A percentile compares a stretch with the other conserved stretches of the same genome.
Evolutionary conservation across 2,888 invertebrate species (phyloP).

Genomic region (Cephonodes hylas): DNA sequence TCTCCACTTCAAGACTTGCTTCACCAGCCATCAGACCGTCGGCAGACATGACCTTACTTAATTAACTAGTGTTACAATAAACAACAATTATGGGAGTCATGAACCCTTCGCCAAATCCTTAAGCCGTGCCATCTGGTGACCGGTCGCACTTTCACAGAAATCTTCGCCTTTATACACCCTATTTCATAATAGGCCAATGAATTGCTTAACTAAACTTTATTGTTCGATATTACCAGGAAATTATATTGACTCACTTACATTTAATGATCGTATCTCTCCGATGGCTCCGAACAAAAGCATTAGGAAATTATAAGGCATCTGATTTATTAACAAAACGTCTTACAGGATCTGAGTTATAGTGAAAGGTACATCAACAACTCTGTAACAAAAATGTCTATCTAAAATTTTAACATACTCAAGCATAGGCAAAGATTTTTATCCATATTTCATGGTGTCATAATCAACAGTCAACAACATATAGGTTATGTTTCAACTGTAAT

Average conservation of each 20-base stretch:
- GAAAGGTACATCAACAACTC: too few relatives aligned
- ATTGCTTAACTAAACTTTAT: neutral
- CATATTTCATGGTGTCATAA: too few relatives aligned
- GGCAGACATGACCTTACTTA: too few relatives aligned
- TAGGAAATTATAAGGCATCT: neutral
- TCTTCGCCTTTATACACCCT: neutral
- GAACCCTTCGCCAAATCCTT: neutral
- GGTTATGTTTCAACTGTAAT: too few relatives aligned
- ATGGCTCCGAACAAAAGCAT: neutral
- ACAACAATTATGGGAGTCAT: neutral
- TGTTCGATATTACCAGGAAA: neutral
- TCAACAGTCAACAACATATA: too few relatives aligned
- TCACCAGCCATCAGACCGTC: too few relatives aligned
- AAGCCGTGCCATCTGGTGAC: neutral
- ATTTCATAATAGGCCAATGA: conserved; percentile 5
- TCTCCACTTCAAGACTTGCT: too few relatives aligned
- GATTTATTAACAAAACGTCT: too few relatives aligned
- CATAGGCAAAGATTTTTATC: too few relatives aligned
- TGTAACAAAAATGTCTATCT: too few relatives aligned
- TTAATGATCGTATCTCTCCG: neutral
- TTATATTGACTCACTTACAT: neutral
- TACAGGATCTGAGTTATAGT: too few relatives aligned
- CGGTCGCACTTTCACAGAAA: conserved; percentile 2
- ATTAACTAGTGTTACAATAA: neutral
- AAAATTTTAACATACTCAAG: too few relatives aligned